Percentiles rank a stretch among this genome's conserved stretches.
These are phyloP conservation scores for Sparidentex hasta DNA, from an alignment of 2,797 vertebrate genomes.

Conservation along the genomic window DNA sequence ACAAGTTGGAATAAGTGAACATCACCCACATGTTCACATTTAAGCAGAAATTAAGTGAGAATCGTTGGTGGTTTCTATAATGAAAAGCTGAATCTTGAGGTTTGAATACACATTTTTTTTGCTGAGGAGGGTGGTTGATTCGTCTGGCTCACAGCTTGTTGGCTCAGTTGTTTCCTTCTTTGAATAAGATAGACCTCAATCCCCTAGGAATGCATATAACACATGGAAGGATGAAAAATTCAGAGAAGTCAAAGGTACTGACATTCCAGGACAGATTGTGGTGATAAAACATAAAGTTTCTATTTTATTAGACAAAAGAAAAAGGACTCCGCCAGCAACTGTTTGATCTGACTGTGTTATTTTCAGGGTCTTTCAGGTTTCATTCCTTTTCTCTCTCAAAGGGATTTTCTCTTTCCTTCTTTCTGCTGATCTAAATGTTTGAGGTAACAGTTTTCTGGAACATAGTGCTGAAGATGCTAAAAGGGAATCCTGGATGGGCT, in stretches of 20 bases:
- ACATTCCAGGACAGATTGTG: background rate
- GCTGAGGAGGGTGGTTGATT: background rate
- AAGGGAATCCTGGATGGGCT: background rate
- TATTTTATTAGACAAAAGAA: background rate
- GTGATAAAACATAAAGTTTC: background rate
- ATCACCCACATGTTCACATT: conserved; percentile 20
- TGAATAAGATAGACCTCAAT: conserved; percentile 7
- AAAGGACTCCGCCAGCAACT: background rate
- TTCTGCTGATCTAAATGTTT: background rate
- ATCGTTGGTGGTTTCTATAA: background rate
- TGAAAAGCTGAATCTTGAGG: conserved; percentile 27
- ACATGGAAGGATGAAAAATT: conserved; percentile 16
- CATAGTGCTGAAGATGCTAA: background rate
- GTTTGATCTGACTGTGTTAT: background rate
- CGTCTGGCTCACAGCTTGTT: background rate
- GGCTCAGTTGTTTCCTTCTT: background rate
- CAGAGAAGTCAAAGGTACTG: background rate
- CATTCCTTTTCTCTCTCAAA: background rate
- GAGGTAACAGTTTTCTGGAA: background rate
- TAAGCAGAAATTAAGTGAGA: conserved; percentile 28
- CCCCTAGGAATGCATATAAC: background rate
- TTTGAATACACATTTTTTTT: conserved; percentile 12
- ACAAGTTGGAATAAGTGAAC: conserved; percentile 35
- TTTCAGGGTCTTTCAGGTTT: background rate
- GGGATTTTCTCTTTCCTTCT: no score